Conservation (phyloP, 2,797 vertebrate genomes). For the Taenioides sp. region DNA sequence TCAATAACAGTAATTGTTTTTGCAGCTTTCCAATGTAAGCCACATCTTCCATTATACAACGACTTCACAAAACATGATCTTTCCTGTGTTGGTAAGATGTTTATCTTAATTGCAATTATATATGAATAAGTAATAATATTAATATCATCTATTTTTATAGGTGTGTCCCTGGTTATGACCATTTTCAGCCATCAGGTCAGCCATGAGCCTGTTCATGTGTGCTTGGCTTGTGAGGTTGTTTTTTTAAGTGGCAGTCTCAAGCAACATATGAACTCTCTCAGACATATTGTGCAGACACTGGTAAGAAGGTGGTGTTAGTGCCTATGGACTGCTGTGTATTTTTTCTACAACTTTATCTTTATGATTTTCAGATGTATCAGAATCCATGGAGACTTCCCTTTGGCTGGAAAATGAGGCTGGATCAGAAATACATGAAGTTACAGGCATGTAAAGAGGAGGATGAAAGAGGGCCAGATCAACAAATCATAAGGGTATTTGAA, state of each 20-base stretch:
- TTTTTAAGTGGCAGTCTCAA: neutral
- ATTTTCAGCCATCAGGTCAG: conserved; percentile 22
- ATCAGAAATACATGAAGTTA: neutral
- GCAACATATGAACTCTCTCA: conserved; percentile 41
- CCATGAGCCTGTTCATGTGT: conserved; percentile 26
- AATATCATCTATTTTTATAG: conserved; percentile 31
- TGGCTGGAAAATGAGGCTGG: conserved; percentile 38
- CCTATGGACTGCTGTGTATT: neutral
- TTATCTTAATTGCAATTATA: neutral
- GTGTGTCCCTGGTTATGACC: conserved; percentile 43
- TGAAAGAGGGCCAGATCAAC: neutral
- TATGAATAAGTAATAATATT: neutral
- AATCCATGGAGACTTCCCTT: conserved; percentile 63
- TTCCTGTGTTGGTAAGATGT: conserved; percentile 41
- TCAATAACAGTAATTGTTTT: too few species aligned
- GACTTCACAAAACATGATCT: neutral
- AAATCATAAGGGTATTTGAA: conserved; percentile 48
- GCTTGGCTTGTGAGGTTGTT: conserved; percentile 55
- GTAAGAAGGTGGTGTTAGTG: conserved; percentile 40
- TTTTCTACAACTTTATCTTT: neutral
- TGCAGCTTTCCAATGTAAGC: neutral
- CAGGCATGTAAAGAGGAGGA: conserved; percentile 40
- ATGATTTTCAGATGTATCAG: conserved; percentile 44
- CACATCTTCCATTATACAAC: neutral
- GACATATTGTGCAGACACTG: conserved; percentile 51